Conservation (phyloP, 92 coral and sea anemone genomes). For the Zoanthus gigantus region DNA sequence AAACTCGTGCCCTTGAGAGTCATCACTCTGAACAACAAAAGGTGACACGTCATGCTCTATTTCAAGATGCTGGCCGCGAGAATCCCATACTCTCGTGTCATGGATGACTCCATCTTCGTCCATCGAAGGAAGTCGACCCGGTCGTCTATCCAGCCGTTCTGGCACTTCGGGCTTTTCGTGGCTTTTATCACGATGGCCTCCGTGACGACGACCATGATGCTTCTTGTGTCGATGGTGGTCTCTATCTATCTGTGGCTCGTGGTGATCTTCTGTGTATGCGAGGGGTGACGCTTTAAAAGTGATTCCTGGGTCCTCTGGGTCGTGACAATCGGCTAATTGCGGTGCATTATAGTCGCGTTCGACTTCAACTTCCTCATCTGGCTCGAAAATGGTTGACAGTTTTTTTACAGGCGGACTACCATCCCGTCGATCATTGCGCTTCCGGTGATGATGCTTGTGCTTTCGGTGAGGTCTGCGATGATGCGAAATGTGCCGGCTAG, state of each 20-base stretch:
- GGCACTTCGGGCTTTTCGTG: slow-evolving; percentile 21
- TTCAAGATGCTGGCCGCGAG: not conserved
- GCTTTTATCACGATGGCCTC: slow-evolving; percentile 5
- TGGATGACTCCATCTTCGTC: slow-evolving; percentile 27
- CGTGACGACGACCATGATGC: slow-evolving; percentile 38
- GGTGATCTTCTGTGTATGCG: not conserved
- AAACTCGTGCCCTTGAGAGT: not conserved
- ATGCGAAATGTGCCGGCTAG: slow-evolving; percentile 2
- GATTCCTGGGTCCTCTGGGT: slow-evolving; percentile 23
- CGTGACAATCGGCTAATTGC: not conserved
- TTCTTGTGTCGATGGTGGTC: slow-evolving; percentile 34
- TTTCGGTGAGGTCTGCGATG: slow-evolving; percentile 33
- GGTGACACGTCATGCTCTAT: not conserved
- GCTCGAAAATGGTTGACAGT: slow-evolving; percentile 46
- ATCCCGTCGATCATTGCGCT: not conserved
- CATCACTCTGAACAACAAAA: not conserved
- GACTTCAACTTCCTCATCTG: slow-evolving; percentile 40
- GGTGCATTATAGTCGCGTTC: slow-evolving; percentile 36
- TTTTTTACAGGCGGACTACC: slow-evolving; percentile 1
- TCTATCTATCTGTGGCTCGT: not conserved
- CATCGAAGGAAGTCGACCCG: slow-evolving; percentile 25
- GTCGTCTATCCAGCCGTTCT: slow-evolving; percentile 33
- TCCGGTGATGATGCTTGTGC: slow-evolving; percentile 41
- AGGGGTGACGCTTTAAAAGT: slow-evolving; percentile 25
- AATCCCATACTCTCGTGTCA: slow-evolving; percentile 30